These are phyloP conservation scores for Chorisops tibialis DNA, from an alignment of 2,888 invertebrate species.

Conservation along the genomic window DNA sequence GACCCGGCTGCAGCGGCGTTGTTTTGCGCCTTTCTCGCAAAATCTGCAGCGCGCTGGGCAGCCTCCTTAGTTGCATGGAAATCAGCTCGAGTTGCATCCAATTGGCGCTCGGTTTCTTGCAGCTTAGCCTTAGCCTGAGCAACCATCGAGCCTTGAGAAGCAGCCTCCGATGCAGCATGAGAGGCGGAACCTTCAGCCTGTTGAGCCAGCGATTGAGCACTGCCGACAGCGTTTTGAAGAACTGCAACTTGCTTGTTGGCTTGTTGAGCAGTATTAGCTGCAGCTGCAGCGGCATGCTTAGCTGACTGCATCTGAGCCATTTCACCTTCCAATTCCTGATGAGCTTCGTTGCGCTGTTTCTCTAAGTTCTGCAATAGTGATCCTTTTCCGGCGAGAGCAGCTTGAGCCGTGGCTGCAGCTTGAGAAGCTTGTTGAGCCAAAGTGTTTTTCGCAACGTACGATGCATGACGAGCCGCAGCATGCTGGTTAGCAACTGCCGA, in stretches of 20 bases:
- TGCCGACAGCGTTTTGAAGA: conserved; percentile 66
- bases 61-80: conserved; percentile 68
- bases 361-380: conserved; percentile 62
- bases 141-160: conserved; percentile 71
- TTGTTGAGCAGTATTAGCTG: conserved; percentile 65
- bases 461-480: conserved; percentile 69
- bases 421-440: conserved; percentile 69
- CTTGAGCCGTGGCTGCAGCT: conserved; percentile 61
- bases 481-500: conserved; percentile 71
- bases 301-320: conserved; percentile 68
- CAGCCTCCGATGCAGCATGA: conserved; percentile 67
- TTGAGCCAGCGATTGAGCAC: conserved; percentile 60
- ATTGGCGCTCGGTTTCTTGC: conserved; percentile 62
- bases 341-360: conserved; percentile 67
- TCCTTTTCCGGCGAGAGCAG: conserved; percentile 61
- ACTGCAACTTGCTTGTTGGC: conserved; percentile 64
- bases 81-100: conserved; percentile 64
- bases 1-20: conserved; percentile 69
- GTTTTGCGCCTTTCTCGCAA: conserved; percentile 65
- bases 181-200: conserved; percentile 67
- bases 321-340: conserved; percentile 65
- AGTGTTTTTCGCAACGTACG: conserved; percentile 64
- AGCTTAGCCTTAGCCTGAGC: conserved; percentile 66
- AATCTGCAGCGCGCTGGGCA: conserved; percentile 62
- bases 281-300: conserved; percentile 63